A percentile compares a stretch with the other conserved stretches of the same genome.
phyloP scores from a whole-genome alignment of 2,113 vertebrate genomes.

The Heterocephalus glaber region DNA sequence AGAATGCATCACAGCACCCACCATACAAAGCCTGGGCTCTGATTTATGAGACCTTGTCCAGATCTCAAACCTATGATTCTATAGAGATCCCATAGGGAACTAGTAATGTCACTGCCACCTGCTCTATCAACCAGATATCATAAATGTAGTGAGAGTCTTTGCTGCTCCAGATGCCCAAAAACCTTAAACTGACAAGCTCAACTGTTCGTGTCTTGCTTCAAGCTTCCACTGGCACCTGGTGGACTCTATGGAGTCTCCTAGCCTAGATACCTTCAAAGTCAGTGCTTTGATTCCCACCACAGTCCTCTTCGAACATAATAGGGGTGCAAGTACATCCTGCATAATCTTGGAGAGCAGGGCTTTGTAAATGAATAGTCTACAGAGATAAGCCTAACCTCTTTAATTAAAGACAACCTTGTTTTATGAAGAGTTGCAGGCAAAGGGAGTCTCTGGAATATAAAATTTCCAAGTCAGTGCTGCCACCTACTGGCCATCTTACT shows the following conservation, averaged over 20 bases:
- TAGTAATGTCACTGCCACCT: neutral
- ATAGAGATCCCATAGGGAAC: neutral
- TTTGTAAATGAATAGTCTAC: neutral
- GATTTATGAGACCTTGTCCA: neutral
- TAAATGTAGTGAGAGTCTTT: neutral
- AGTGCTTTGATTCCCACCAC: neutral
- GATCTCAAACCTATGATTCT: neutral
- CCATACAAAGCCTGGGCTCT: neutral
- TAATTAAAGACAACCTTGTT: neutral
- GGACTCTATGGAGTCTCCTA: neutral
- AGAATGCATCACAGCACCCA: neutral
- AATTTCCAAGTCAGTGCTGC: conserved; percentile 28
- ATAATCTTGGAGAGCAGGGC: neutral
- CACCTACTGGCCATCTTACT: conserved; percentile 23
- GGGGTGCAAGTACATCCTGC: neutral
- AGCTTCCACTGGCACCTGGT: neutral
- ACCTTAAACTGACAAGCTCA: neutral
- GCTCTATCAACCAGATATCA: neutral
- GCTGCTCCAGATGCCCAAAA: neutral
- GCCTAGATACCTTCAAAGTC: neutral
- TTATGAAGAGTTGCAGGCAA: neutral
- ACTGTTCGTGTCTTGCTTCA: neutral
- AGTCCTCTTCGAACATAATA: neutral
- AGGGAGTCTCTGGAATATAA: neutral
- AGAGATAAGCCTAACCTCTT: neutral